Percentiles rank a stretch among this genome's conserved stretches.
These are phyloP conservation scores for Andricus curvator DNA, from an alignment of 2,888 invertebrate genomes.

Conservation along the genomic window DNA sequence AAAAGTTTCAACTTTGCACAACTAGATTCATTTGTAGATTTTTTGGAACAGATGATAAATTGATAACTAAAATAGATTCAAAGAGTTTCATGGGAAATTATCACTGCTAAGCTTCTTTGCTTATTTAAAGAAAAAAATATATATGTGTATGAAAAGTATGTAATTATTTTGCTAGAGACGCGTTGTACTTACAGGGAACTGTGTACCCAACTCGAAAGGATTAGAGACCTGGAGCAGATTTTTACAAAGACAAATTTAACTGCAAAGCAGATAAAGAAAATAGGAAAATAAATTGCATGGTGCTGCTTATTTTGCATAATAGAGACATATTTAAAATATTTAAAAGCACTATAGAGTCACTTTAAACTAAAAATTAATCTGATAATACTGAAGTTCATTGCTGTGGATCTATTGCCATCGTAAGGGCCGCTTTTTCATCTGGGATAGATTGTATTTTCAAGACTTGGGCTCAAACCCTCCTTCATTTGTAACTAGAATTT, in stretches of 20 bases:
- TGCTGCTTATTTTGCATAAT: conserved; percentile 38
- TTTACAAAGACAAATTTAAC: background rate
- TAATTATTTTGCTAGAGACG: conserved; percentile 27
- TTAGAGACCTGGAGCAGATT: background rate
- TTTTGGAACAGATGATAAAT: conserved; percentile 5
- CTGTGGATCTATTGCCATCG: background rate
- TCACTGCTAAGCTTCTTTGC: background rate
- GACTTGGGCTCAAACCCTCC: background rate
- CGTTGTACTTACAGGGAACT: conserved; percentile 26
- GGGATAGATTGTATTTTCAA: background rate
- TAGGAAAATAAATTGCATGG: conserved; percentile 1
- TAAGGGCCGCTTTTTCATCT: background rate
- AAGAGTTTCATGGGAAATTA: background rate
- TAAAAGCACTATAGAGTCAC: background rate
- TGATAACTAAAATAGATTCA: conserved; percentile 4
- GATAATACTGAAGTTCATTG: background rate
- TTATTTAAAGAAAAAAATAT: background rate
- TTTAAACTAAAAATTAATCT: background rate
- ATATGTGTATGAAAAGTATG: background rate
- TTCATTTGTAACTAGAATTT: conserved; percentile 15
- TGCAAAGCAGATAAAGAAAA: background rate
- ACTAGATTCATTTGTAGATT: conserved; percentile 16
- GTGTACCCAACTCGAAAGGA: background rate
- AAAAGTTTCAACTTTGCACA: conserved; percentile 6
- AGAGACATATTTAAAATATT: background rate